Evolutionary conservation across 2,113 vertebrate species (phyloP), one percentile per base, ranked within the genome.

Genomic region (Gavialis gangeticus): DNA sequence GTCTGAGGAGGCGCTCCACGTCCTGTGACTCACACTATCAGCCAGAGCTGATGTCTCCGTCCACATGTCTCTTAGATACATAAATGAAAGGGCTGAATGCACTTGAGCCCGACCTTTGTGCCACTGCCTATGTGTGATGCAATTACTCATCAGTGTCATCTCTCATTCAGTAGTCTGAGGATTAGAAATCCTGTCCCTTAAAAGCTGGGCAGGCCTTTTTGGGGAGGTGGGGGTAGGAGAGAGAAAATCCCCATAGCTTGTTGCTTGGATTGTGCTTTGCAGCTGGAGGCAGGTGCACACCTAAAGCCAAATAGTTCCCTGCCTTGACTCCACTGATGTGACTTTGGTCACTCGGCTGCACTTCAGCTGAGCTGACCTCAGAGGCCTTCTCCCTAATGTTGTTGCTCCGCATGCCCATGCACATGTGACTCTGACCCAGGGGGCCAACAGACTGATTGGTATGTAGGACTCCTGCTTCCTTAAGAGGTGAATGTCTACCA

Each of bases 1-100:
- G 57, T 5, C 64, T 56, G 10, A 67, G 86, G 46, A 3, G 3
- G 4, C 0, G 2, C 0, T 9, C n/a, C 16, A 7, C 60, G 30
- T 0, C 0, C 7, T 28, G 85, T 79, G 83, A 12, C 55, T 12
- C 2, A 6, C 0, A 0, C 60, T 4, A 0, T 2, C 0, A 0
- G 13, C 46, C 46, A 12, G 78, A 62, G 84, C 28, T 25, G 76
- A 8, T 46, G 30, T 21, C 88, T 34, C 0, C 0, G 55, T n/a
- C 59, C 28, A 11, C 0, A 0, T 1, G 0, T 6, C 85, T 27
- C 60, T 12, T 18, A 57, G 56, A 25, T 10, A 10, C 0, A 3
- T 1, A 37, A 27, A 25, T 37, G 25, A 27, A 37, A 37, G 58
- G 30, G 21, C 30, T 18, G 77, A 37, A 15, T 5, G 15, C 30